These are phyloP conservation scores for Melanotaenia nigrans DNA, from an alignment of 2,797 vertebrate species.

Conservation along the genomic window DNA sequence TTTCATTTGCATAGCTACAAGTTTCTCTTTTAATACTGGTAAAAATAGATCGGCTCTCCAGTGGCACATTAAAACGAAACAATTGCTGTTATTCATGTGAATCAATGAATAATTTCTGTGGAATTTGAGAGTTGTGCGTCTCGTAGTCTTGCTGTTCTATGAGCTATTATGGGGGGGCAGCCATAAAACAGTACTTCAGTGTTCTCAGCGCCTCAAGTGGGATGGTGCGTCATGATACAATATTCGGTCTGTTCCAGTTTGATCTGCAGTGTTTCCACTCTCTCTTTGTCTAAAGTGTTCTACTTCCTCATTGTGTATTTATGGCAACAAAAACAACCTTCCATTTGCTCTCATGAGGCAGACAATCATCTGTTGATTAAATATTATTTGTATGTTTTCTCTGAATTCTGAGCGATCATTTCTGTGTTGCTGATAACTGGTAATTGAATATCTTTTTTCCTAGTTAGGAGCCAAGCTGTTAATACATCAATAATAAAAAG, in stretches of 20 bases:
- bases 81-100: conserved; percentile 76
- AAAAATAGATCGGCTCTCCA: conserved; percentile 74
- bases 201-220: conserved; percentile 80
- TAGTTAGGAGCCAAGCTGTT: neutral
- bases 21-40: conserved; percentile 54
- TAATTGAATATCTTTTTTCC: conserved; percentile 4
- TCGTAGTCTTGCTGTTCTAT: conserved; percentile 64
- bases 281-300: conserved; percentile 67
- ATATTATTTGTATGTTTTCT: conserved; percentile 13
- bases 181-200: conserved; percentile 76
- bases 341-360: conserved; percentile 35
- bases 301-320: conserved; percentile 76
- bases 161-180: conserved; percentile 67
- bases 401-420: neutral
- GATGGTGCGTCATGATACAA: conserved; percentile 77
- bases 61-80: conserved; percentile 68
- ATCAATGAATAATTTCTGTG: conserved; percentile 76
- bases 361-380: neutral
- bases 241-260: conserved; percentile 79
- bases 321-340: conserved; percentile 63
- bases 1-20: conserved; percentile 33
- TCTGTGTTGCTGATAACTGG: neutral
- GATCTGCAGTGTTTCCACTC: conserved; percentile 72
- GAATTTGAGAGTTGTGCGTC: conserved; percentile 74
- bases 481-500: conserved; percentile 27